phyloP scores from a whole-genome alignment of 2,797 vertebrate genomes.

The Cephalopachus bancanus region DNA sequence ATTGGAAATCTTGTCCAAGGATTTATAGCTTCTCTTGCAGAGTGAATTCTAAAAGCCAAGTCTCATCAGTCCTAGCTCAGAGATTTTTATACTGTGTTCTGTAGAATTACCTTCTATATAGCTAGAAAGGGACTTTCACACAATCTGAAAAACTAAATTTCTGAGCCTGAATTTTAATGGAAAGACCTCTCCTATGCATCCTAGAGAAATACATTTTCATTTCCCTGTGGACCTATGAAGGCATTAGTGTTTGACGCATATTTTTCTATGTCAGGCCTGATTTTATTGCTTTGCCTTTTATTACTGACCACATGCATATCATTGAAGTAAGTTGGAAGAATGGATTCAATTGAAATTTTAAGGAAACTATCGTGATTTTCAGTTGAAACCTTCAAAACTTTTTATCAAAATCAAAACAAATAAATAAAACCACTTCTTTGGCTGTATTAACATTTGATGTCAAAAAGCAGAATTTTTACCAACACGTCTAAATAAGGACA shows the following conservation, averaged over 20 bases:
- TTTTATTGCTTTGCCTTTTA: background rate
- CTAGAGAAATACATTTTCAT: background rate
- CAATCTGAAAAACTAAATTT: background rate
- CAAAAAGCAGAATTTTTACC: slow-evolving; percentile 25
- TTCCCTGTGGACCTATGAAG: background rate
- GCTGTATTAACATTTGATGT: slow-evolving; percentile 38
- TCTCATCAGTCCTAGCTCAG: background rate
- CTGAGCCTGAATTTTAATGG: background rate
- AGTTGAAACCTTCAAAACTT: background rate
- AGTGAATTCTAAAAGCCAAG: background rate
- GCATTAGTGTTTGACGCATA: background rate
- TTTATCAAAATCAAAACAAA: background rate
- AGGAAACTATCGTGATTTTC: background rate
- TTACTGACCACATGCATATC: background rate
- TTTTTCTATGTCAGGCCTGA: background rate
- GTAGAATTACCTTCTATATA: background rate
- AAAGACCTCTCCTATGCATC: background rate
- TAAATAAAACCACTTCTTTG: background rate
- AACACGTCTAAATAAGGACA: slow-evolving; percentile 52
- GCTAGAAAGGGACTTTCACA: background rate
- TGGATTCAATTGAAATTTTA: background rate
- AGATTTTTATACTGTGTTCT: background rate
- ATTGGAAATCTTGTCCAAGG: background rate
- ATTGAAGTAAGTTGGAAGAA: background rate
- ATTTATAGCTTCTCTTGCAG: background rate